Evolutionary conservation across 2,113 vertebrate species (phyloP).

Genomic region (Albula goreensis): DNA sequence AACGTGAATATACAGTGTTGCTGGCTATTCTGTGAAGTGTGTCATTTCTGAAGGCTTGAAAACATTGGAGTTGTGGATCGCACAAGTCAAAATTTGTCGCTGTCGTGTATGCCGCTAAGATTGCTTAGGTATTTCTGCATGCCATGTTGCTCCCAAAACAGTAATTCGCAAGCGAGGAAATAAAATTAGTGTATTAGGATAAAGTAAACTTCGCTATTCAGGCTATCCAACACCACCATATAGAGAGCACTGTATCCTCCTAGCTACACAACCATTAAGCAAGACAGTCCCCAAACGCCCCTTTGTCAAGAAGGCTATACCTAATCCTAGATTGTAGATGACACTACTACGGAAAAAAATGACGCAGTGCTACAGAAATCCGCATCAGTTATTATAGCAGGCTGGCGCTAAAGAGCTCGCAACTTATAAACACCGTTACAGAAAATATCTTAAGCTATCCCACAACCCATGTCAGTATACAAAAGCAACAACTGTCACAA

Average conservation of each 20-base stretch:
- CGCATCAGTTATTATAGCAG: not conserved
- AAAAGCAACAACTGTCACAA: not conserved
- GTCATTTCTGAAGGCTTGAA: not conserved
- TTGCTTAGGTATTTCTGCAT: not conserved
- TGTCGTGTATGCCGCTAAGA: not conserved
- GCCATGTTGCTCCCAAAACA: too few relatives aligned
- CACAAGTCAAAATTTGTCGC: not conserved
- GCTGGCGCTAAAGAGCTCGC: not conserved
- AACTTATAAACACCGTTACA: not conserved
- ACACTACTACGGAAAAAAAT: not conserved
- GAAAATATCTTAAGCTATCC: not conserved
- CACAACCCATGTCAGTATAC: not conserved
- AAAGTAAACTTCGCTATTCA: too few relatives aligned
- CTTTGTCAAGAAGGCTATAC: not conserved
- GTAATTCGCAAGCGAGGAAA: too few relatives aligned
- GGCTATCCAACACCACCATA: too few relatives aligned
- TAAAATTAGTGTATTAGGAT: too few relatives aligned
- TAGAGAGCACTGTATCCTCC: too few relatives aligned
- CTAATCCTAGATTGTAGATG: not conserved
- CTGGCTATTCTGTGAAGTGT: not conserved
- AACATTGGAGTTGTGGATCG: not conserved
- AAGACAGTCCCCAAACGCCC: not conserved
- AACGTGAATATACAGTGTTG: not conserved
- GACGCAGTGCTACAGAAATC: constrained; percentile 6
- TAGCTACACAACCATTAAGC: too few relatives aligned